These are phyloP conservation scores for Drosophila testacea DNA, from an alignment of 2,888 invertebrate genomes.

Conservation along the genomic window DNA sequence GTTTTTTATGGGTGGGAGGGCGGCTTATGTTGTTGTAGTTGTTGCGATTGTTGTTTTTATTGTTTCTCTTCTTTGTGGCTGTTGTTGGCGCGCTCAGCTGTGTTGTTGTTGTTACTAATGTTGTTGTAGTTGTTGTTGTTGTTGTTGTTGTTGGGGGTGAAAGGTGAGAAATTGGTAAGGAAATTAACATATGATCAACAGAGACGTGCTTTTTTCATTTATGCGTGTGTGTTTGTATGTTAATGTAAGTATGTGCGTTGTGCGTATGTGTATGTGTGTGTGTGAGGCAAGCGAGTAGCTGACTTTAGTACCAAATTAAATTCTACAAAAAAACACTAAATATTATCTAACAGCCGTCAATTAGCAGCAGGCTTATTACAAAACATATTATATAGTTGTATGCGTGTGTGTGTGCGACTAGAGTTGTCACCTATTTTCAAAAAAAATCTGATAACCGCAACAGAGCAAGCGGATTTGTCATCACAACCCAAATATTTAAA, in stretches of 20 bases:
- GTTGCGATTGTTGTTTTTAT: conserved; percentile 11
- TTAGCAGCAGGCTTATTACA: conserved; percentile 1
- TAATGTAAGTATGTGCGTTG: background rate
- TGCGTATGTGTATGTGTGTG: conserved; percentile 10
- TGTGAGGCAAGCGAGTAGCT: conserved; percentile 19
- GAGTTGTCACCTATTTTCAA: conserved; percentile 10
- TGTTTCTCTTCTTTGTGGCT: conserved; percentile 24
- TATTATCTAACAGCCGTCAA: background rate
- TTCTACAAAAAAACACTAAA: conserved; percentile 9
- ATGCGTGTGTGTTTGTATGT: conserved; percentile 3
- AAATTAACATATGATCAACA: conserved; percentile 63
- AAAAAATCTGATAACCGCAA: no score
- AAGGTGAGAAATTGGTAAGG: conserved; percentile 64
- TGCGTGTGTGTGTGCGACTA: background rate
- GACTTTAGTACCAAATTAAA: conserved; percentile 14
- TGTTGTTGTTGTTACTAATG: conserved; percentile 56
- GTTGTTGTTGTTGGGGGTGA: conserved; percentile 49
- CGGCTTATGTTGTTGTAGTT: conserved; percentile 5
- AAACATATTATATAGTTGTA: background rate
- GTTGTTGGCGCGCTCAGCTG: conserved; percentile 58
- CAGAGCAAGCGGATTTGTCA: no score
- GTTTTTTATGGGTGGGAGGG: conserved; percentile 18
- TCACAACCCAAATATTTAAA: no score
- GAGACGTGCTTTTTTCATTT: conserved; percentile 33
- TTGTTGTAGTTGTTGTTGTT: conserved; percentile 48